Conservation (phyloP, 2,797 vertebrate species). For the Parotocinclus haroldoi region DNA sequence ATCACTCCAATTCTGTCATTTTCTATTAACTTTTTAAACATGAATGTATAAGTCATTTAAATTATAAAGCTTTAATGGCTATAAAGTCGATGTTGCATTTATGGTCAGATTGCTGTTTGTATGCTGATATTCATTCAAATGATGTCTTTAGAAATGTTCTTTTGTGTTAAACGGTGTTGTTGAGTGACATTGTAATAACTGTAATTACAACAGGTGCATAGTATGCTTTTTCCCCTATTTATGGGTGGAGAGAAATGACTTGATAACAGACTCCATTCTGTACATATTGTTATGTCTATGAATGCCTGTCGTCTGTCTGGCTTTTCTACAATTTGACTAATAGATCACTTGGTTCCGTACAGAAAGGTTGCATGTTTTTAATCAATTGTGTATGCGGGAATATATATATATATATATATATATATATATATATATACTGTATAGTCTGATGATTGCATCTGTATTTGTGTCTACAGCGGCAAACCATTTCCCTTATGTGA, state of each 20-base stretch:
- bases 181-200: not conserved
- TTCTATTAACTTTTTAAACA: no score
- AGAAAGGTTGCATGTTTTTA: no score
- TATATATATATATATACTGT: not conserved
- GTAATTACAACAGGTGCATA: constrained; percentile 23
- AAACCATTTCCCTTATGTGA: constrained; percentile 91
- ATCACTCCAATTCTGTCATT: no score
- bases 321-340: not conserved
- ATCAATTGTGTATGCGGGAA: no score
- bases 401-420: no score
- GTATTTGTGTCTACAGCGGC: constrained; percentile 65
- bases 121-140: not conserved
- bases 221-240: not conserved
- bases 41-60: no score
- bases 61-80: not conserved
- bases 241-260: not conserved
- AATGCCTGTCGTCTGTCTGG: constrained; percentile 22
- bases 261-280: constrained; percentile 10
- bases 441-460: not conserved
- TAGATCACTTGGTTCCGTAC: no score
- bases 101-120: no score
- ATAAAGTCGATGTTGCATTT: not conserved
- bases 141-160: not conserved
- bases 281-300: constrained; percentile 10
- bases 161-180: not conserved